A percentile compares a stretch with the other conserved stretches of the same genome.
Conservation (phyloP, 2,797 vertebrate species). For the Xiphophorus birchmanni region DNA sequence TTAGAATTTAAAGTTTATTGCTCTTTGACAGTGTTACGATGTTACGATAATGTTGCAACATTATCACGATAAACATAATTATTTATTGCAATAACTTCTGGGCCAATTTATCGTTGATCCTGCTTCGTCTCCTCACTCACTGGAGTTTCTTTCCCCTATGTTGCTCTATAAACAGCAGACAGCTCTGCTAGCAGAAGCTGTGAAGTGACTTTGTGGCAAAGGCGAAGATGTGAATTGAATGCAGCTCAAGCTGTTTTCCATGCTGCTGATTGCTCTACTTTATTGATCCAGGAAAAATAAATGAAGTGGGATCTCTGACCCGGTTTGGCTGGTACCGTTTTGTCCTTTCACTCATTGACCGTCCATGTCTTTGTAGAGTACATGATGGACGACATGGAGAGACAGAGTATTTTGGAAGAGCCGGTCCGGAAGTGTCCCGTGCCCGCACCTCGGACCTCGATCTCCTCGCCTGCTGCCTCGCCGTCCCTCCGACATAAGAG, state of each 20-base stretch:
- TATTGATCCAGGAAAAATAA: constrained; percentile 55
- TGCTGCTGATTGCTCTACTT: constrained; percentile 42
- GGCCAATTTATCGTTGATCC: not conserved
- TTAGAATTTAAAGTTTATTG: no score
- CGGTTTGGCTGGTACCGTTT: not conserved
- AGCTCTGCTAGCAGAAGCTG: constrained; percentile 45
- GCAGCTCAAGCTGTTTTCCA: constrained; percentile 54
- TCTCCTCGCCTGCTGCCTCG: constrained; percentile 86
- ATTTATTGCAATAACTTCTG: no score
- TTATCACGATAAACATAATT: no score
- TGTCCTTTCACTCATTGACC: not conserved
- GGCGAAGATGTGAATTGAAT: constrained; percentile 53
- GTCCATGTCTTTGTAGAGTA: constrained; percentile 80
- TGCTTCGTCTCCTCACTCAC: not conserved
- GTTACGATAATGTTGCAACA: no score
- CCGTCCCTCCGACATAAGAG: constrained; percentile 91
- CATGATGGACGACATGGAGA: constrained; percentile 85
- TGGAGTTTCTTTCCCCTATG: not conserved
- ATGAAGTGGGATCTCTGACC: constrained; percentile 18
- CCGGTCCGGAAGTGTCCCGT: constrained; percentile 81
- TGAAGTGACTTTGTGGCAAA: constrained; percentile 22
- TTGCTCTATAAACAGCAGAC: constrained; percentile 27
- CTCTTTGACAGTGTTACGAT: no score
- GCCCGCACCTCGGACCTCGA: constrained; percentile 84
- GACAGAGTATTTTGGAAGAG: constrained; percentile 79